Evolutionary conservation across 2,888 invertebrate genomes (phyloP).

Genomic region (Muschampia plurimacula): DNA sequence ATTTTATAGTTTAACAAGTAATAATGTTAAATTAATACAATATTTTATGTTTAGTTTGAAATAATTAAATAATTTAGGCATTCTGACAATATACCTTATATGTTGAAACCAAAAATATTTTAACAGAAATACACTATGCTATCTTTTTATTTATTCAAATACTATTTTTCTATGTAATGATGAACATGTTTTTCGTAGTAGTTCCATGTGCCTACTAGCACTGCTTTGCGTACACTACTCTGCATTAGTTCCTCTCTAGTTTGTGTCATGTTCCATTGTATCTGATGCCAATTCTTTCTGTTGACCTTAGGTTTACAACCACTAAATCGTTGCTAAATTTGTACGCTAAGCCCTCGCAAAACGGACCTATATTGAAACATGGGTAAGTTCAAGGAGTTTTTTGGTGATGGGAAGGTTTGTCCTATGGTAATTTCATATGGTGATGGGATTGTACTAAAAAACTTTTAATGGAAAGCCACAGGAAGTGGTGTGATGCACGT

Average conservation of each 20-base stretch:
- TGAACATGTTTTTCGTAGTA: background rate
- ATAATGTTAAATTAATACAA: too few species aligned
- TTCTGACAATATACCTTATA: too few species aligned
- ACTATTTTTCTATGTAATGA: background rate
- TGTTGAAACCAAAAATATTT: too few species aligned
- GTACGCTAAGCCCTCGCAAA: constrained; percentile 87
- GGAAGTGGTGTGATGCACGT: constrained; percentile 11
- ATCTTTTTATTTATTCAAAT: background rate
- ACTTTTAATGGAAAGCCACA: background rate
- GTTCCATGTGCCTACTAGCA: constrained; percentile 18
- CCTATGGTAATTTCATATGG: background rate
- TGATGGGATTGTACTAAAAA: constrained; percentile 6
- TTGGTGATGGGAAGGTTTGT: constrained; percentile 6
- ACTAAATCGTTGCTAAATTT: constrained; percentile 90
- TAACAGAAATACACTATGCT: background rate
- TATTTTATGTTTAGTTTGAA: too few species aligned
- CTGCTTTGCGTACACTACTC: constrained; percentile 16
- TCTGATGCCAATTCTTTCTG: constrained; percentile 54
- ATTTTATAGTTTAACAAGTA: too few species aligned
- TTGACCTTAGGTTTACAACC: constrained; percentile 87
- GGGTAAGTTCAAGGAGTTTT: constrained; percentile 84
- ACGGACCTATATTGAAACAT: constrained; percentile 87
- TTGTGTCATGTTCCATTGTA: constrained; percentile 22
- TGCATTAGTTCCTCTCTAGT: constrained; percentile 19
- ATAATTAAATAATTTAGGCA: too few species aligned